Evolutionary conservation across 2,797 vertebrate species (phyloP), one percentile per base, ranked within the genome.

Genomic region (Channallabes apus): DNA sequence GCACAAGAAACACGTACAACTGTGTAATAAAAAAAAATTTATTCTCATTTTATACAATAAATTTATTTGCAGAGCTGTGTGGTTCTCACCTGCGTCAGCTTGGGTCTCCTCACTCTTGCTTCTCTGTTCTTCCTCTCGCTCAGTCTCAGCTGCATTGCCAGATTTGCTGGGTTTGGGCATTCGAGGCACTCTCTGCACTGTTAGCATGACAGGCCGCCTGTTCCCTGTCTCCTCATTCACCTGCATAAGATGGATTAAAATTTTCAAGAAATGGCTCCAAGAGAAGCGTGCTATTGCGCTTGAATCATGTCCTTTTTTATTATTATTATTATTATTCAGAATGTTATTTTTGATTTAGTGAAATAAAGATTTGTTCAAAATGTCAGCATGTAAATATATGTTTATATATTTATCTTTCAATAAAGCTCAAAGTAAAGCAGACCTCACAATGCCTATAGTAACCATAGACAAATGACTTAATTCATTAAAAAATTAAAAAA

Each of bases 221-320:
- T 99, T 99, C 7, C 97, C 97, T 0, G 98, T 99, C 94, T 99
- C 98, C 89, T 99, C 97, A 22, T 99, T 99, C 75, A 99, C 97
- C 97, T 99, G 90, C 3, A 17, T 11, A 85, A 6, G 67, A 7
- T 77, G 46, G 56, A 22, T 2, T 83, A 58, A 59, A 8, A 12
- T 12, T 51, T 27, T 54, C 46, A 27, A 14, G 6, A 17, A 51
- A 73, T 27, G 41, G 12, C 71, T 72, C 11, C 3, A 51, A 7
- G 14, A 18, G n/a, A 14, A 54, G 14, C 15, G 3, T 6, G 4
- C 5, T 3, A 27, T 3, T 8, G 41, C 20, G 14, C 51, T 54
- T 41, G 9, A 12, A 11, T 24, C 22, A 20, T 38, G 11, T 69
- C 6, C 67, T 35, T 12, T 35, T 69, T 6, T 3, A 6, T 8